phyloP scores from a whole-genome alignment of 2,113 vertebrate genomes.

The Upupa epops region DNA sequence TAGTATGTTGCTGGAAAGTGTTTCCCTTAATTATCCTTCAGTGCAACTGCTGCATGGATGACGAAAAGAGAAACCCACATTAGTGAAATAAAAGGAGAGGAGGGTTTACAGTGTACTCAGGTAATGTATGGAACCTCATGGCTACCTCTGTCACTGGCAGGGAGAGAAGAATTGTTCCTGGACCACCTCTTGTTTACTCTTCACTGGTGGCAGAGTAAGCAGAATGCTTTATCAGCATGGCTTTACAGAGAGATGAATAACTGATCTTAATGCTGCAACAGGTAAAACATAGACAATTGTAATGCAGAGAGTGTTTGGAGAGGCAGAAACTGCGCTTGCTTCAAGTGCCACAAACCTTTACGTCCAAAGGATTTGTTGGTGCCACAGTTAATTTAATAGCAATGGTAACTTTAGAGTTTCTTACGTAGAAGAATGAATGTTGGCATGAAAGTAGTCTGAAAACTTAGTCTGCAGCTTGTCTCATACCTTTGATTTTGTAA shows the following conservation, averaged over 20 bases:
- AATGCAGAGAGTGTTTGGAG: neutral
- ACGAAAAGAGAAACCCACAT: neutral
- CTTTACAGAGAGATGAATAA: neutral
- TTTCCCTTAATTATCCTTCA: conserved; percentile 21
- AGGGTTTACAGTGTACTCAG: neutral
- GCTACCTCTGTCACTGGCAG: neutral
- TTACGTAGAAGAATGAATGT: conserved; percentile 4
- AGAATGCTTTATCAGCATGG: neutral
- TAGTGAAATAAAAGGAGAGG: neutral
- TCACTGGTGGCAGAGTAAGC: neutral
- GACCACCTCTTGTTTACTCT: conserved; percentile 4
- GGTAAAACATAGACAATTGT: conserved; percentile 15
- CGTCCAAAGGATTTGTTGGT: neutral
- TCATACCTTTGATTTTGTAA: neutral
- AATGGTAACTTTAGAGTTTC: neutral
- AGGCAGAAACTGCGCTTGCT: neutral
- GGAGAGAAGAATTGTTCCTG: neutral
- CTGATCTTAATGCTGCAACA: neutral
- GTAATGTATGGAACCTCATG: neutral
- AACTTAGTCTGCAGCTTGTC: neutral
- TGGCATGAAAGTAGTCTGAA: neutral
- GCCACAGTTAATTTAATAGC: conserved; percentile 9
- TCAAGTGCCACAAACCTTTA: neutral
- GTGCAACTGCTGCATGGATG: neutral
- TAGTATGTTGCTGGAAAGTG: conserved; percentile 32